phyloP scores from a whole-genome alignment of 2,888 invertebrate genomes.

The Glyphotaelius pellucidus region DNA sequence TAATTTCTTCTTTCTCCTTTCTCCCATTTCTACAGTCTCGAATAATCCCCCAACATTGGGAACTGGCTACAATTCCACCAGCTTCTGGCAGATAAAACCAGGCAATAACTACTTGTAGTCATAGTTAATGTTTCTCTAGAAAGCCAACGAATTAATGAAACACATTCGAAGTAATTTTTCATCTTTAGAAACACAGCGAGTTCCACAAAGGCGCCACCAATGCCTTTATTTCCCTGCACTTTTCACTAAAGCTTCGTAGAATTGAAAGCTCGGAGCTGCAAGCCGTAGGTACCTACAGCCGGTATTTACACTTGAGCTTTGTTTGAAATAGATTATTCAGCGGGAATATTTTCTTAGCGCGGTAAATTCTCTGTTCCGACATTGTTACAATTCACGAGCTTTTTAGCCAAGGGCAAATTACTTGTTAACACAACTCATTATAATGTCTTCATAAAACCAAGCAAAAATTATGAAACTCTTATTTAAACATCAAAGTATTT shows the following conservation, averaged over 20 bases:
- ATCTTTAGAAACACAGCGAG: not conserved
- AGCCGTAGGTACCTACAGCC: not conserved
- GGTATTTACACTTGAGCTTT: constrained; percentile 31
- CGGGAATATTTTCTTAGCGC: not conserved
- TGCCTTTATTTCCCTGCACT: constrained; percentile 4
- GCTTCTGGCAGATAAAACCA: not conserved
- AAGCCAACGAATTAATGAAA: not conserved
- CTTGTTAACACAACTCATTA: not conserved
- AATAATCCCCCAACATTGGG: not conserved
- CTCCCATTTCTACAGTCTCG: not conserved
- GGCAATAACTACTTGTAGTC: not conserved
- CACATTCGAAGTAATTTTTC: not conserved
- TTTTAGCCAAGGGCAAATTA: not conserved
- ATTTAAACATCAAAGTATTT: too few relatives aligned
- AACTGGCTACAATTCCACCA: not conserved
- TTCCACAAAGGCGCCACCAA: constrained; percentile 14
- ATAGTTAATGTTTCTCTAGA: not conserved
- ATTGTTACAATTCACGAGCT: not conserved
- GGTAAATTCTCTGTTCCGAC: not conserved
- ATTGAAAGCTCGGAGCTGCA: not conserved
- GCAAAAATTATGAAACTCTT: too few relatives aligned
- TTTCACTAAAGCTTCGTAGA: constrained; percentile 4
- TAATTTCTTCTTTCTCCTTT: not conserved
- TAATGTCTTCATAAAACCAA: not conserved
- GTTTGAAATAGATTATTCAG: constrained; percentile 22